Evolutionary conservation across 2,113 vertebrate species (phyloP), one percentile per base, ranked within the genome.

Genomic region (Abramis brama): DNA sequence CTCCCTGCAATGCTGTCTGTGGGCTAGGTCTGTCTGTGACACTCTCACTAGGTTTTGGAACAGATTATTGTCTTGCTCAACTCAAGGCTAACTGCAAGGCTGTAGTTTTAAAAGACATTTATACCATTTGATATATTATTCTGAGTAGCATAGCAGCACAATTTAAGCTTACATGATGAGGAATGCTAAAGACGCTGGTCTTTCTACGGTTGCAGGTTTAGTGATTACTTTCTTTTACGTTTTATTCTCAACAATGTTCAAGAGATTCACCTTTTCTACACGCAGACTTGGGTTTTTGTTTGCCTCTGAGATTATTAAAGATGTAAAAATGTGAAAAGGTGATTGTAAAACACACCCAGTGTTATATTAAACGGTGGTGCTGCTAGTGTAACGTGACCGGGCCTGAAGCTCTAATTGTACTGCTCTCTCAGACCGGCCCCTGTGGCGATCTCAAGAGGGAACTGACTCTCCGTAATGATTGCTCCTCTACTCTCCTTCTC

Each of bases 381-480:
- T 47, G 25, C 27, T 5, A 45, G n/a, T 9, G 10, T 82, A 47
- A 82, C 62, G 2, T 30, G 59, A 62, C 23, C 36, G 5, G 57
- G 36, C 36, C 59, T 45, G 78, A 27, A 82, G 79, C 60, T 82
- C 15, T 33, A 52, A 82, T 82, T 52, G 62, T 68, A 25, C 45
- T 82, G n/a, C 25, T 82, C 43, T 82, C 25, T 82, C 62, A 66
- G 80, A 52, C n/a, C 15, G 43, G 79, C 62, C 45, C 79, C 62
- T 68, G 79, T 70, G 45, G 43, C 6, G 27, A 82, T 70, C 80
- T 82, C 79, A n/a, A 82, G 62, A 68, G 62, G 79, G 25, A 68
- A 30, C 79, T 6, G 47, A 55, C 25, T 55, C 25, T 27, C 7
- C 25, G 10, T 70, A 82, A 82, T 82, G 80, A 82, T 82, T 64